Evolutionary conservation across 2,888 invertebrate genomes (phyloP), one percentile per base, ranked within the genome.

Genomic region (Agrochola litura): DNA sequence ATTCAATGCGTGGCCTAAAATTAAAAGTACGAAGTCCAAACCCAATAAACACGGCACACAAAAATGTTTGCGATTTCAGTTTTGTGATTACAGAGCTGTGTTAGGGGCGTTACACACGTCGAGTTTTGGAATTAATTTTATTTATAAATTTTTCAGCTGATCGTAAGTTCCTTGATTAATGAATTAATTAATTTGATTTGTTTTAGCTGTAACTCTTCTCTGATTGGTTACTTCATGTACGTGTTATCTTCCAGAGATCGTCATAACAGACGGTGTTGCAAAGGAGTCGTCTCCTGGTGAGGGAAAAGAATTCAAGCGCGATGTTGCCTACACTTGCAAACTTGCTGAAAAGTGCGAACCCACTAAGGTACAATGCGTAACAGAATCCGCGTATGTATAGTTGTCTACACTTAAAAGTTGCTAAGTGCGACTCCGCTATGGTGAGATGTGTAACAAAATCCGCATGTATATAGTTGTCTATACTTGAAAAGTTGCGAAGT

Each of bases 101-200:
- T 63, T n/a, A n/a, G n/a, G n/a, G n/a, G n/a, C n/a, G n/a, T n/a
- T 43, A 0, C 16, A 16, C 4, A n/a, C 1, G n/a, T 49, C 6
- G 9, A 6, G 14, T 52, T 67, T 43, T 30, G 4, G 30, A 73
- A 46, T 73, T 46, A 25, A 72, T 22, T 22, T 30, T 16, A 22
- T 63, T n/a, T n/a, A 37, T 56, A 0, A 0, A 22, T 6, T 16
- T 77, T 79, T 56, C 49, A 77, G 77, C 79, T 30, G 30, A 79
- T 43, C 19, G 77, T 77, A 79, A 72, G 79, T 58, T 22, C 14
- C 6, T 49, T 14, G 22, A 14, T 9, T n/a, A n/a, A n/a, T n/a
- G n/a, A n/a, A n/a, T n/a, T n/a, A n/a, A n/a, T n/a, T 16, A 12
- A 25, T 49, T 52, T 41, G 6, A 14, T 37, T 49, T 22, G 0